phyloP scores from a whole-genome alignment of 2,797 vertebrate species.

The Aythya fuligula region DNA sequence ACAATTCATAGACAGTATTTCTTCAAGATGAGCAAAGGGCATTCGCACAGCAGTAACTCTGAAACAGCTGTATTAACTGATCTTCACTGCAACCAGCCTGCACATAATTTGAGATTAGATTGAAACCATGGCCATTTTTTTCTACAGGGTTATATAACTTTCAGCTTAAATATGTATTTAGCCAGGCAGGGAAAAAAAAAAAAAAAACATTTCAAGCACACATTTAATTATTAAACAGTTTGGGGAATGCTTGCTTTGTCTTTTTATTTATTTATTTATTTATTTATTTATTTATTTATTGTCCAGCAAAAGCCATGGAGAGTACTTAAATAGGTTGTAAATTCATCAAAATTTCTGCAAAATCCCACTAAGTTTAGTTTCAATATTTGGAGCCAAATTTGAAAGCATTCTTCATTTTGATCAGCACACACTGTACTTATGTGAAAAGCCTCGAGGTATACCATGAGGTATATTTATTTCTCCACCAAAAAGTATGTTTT shows the following conservation, averaged over 20 bases:
- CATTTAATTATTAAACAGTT: constrained; percentile 44
- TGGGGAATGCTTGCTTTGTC: background rate
- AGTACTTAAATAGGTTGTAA: constrained; percentile 6
- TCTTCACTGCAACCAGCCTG: constrained; percentile 8
- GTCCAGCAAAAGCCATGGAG: background rate
- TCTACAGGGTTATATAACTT: constrained; percentile 26
- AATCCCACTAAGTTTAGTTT: constrained; percentile 40
- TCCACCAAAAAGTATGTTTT: constrained; percentile 18
- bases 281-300: background rate
- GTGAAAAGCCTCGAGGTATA: constrained; percentile 51
- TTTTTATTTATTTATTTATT: background rate
- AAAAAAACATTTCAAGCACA: background rate
- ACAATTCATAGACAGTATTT: background rate
- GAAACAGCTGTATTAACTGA: constrained; percentile 24
- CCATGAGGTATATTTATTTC: constrained; percentile 19
- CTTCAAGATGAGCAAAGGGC: constrained; percentile 1
- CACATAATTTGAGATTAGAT: background rate
- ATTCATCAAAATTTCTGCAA: constrained; percentile 42
- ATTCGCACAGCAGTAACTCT: background rate
- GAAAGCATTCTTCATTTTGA: constrained; percentile 57
- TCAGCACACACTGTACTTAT: constrained; percentile 25
- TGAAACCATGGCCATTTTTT: constrained; percentile 24
- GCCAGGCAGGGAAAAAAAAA: background rate
- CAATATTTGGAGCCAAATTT: constrained; percentile 59
- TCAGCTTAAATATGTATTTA: constrained; percentile 46